Evolutionary conservation across 2,797 vertebrate genomes (phyloP).

Genomic region (Picus viridis): DNA sequence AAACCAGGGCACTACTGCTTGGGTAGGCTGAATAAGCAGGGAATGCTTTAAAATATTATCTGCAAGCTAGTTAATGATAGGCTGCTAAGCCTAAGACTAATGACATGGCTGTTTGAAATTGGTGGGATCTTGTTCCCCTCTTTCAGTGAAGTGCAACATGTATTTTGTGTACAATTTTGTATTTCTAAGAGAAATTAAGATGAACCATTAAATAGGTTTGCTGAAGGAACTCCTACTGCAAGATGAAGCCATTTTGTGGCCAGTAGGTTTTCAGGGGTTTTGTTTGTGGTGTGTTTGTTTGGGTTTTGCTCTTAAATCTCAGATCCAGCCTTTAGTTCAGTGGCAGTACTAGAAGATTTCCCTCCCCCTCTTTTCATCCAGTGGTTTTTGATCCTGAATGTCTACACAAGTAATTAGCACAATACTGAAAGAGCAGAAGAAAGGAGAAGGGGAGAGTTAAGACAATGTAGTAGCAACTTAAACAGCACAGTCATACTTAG

Average conservation of each 20-base stretch:
- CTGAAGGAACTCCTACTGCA: neutral
- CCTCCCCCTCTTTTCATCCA: neutral
- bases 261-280: neutral
- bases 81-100: neutral
- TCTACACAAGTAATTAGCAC: neutral
- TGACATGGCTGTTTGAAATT: neutral
- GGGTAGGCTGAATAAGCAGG: neutral
- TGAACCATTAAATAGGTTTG: conserved; percentile 4
- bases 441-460: neutral
- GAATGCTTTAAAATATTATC: neutral
- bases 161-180: neutral
- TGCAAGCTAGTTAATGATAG: neutral
- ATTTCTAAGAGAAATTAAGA: neutral
- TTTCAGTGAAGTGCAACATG: neutral
- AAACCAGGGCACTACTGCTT: rapidly evolving
- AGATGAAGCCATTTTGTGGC: neutral
- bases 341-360: neutral
- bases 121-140: neutral
- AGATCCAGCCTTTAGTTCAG: neutral
- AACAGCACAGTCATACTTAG: neutral
- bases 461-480: neutral
- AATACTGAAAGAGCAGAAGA: neutral
- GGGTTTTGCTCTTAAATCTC: neutral
- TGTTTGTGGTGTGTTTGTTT: too few species aligned
- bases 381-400: neutral